Evolutionary conservation across 2,113 vertebrate genomes (phyloP).

Genomic region (Pachyramphus minor): DNA sequence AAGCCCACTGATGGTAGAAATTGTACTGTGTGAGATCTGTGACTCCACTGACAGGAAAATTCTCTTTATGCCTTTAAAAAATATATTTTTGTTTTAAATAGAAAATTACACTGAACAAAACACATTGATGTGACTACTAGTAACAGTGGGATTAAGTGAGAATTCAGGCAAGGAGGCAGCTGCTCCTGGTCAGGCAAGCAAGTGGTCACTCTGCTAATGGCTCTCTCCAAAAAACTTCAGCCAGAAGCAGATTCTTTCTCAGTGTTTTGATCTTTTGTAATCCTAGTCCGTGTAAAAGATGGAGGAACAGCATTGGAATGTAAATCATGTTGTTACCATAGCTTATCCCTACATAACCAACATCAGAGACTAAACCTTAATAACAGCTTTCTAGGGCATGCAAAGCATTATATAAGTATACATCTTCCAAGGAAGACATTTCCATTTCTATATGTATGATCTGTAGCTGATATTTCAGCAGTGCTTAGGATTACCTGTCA

Average conservation of each 20-base stretch:
- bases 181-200: too few species aligned
- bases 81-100: background rate
- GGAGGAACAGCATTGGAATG: background rate
- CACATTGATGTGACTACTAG: background rate
- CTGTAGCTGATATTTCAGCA: background rate
- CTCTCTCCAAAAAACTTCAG: background rate
- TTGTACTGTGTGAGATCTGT: background rate
- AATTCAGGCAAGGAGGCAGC: background rate
- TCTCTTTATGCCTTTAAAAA: fast-evolving
- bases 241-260: background rate
- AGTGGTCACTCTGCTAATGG: background rate
- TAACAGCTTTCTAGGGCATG: background rate
- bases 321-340: background rate
- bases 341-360: background rate
- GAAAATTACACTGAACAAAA: background rate
- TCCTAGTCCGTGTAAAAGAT: background rate
- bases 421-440: background rate
- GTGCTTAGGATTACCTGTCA: background rate
- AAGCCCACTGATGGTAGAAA: fast-evolving
- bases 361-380: background rate
- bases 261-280: background rate
- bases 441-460: background rate
- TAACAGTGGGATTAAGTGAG: background rate
- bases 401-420: background rate
- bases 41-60: background rate